Evolutionary conservation across 2,113 vertebrate genomes (phyloP).

Genomic region (Tinamus guttatus): DNA sequence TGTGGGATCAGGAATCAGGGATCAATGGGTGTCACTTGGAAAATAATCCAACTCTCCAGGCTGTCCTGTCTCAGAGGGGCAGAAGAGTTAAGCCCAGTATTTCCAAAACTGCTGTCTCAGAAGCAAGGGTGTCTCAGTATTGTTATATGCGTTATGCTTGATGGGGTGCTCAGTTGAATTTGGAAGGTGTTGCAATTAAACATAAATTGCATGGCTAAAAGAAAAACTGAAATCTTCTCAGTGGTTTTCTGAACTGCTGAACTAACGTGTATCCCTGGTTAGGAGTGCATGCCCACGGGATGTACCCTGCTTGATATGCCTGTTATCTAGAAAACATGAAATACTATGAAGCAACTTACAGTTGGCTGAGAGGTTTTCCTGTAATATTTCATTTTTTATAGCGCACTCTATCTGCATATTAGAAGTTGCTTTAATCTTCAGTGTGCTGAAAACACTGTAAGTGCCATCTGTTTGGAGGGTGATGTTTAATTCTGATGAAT

Average conservation of each 20-base stretch:
- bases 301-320: accelerated
- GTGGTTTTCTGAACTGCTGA: neutral
- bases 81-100: neutral
- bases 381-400: slow-evolving; percentile 74
- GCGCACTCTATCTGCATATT: slow-evolving; percentile 68
- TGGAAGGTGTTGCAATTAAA: neutral
- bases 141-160: accelerated
- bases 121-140: neutral
- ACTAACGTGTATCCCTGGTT: accelerated
- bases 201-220: neutral
- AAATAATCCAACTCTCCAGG: neutral
- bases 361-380: slow-evolving; percentile 65
- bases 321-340: neutral
- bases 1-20: neutral
- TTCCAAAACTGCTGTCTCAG: accelerated
- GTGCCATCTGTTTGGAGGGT: neutral
- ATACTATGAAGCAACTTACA: slow-evolving; percentile 37
- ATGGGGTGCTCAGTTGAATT: neutral
- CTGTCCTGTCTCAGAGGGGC: neutral
- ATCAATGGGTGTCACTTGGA: neutral
- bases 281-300: neutral
- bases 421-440: slow-evolving; percentile 37
- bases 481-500: neutral
- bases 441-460: slow-evolving; percentile 56
- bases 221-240: neutral